Evolutionary conservation across 2,797 vertebrate species (phyloP).

Genomic region (Molossus alvarezi): DNA sequence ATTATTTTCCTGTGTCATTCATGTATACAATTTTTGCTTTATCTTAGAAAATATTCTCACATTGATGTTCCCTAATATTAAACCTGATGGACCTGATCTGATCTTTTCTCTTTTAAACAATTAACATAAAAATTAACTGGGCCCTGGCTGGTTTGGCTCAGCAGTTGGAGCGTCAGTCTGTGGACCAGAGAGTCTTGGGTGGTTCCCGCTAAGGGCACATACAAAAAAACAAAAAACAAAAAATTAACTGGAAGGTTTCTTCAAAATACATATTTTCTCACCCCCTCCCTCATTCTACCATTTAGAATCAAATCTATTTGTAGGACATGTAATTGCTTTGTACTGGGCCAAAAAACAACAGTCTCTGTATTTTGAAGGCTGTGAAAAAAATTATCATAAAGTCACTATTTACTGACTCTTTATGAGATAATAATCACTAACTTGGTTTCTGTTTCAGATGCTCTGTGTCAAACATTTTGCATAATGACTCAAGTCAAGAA

Average conservation of each 20-base stretch:
- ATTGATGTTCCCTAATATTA: constrained; percentile 18
- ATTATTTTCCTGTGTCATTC: constrained; percentile 24
- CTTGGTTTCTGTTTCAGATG: constrained; percentile 34
- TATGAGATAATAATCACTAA: constrained; percentile 15
- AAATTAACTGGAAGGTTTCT: constrained; percentile 13
- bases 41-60: constrained; percentile 45
- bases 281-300: not conserved
- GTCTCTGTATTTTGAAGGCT: constrained; percentile 51
- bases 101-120: constrained; percentile 60
- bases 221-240: not conserved
- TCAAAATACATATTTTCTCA: constrained; percentile 41
- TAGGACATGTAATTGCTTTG: constrained; percentile 43
- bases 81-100: not conserved
- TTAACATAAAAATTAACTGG: constrained; percentile 19
- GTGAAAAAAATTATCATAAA: constrained; percentile 52
- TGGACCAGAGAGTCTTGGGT: too few relatives aligned
- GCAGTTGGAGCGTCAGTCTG: too few relatives aligned
- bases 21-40: constrained; percentile 31
- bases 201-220: too few relatives aligned
- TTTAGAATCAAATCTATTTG: constrained; percentile 51
- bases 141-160: not conserved
- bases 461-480: constrained; percentile 34
- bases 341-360: not conserved
- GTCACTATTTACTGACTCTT: constrained; percentile 46
- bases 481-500: constrained; percentile 19